Evolutionary conservation across 2,113 vertebrate genomes (phyloP).

Genomic region (Corythaeola cristata): DNA sequence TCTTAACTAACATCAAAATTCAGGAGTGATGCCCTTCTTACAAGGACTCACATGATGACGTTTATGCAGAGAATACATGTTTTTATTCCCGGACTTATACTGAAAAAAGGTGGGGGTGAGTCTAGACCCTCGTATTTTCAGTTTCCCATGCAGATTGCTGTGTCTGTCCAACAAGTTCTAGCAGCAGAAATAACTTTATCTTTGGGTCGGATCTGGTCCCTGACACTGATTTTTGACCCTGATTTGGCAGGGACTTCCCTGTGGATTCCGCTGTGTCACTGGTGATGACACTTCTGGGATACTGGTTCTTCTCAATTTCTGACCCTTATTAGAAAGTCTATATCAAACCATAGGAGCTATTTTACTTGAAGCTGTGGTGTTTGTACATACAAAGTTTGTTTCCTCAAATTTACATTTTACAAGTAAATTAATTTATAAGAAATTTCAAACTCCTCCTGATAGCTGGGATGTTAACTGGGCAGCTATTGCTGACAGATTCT

Average conservation of each 20-base stretch:
- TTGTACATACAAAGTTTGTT: neutral
- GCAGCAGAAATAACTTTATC: neutral
- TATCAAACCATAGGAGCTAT: neutral
- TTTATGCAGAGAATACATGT: neutral
- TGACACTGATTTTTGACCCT: neutral
- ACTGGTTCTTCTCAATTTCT: neutral
- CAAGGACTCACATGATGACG: rapidly evolving
- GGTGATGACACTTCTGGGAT: neutral
- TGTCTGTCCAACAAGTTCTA: neutral
- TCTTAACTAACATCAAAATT: neutral
- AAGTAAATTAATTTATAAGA: neutral
- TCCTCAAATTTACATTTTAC: neutral
- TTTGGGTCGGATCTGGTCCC: neutral
- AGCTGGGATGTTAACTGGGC: neutral
- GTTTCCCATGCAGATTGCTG: neutral
- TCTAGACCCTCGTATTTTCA: neutral
- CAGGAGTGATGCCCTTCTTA: neutral
- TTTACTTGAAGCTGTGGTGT: neutral
- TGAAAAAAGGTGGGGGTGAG: neutral
- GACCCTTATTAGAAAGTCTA: neutral
- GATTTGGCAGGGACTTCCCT: neutral
- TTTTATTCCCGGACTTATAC: neutral
- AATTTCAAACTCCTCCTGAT: neutral
- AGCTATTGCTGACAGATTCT: neutral
- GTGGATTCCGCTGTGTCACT: rapidly evolving